Conservation (phyloP, 2,797 vertebrate species). For the Vespertilio murinus region DNA sequence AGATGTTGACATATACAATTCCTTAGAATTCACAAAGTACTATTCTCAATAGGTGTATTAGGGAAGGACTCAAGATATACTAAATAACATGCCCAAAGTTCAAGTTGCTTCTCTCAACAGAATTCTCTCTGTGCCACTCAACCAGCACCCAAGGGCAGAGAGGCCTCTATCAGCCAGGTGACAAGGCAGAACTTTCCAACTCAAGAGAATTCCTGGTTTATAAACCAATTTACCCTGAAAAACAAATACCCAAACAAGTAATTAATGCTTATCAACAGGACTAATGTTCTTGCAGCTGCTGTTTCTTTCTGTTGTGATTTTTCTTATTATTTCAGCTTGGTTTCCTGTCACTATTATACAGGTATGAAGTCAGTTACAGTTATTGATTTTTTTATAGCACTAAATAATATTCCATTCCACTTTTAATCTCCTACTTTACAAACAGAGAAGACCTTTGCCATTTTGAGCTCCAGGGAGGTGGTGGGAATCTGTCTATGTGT, state of each 20-base stretch:
- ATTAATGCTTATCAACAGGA: background rate
- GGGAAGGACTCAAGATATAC: background rate
- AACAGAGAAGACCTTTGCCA: background rate
- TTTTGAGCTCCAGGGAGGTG: background rate
- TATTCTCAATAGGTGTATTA: background rate
- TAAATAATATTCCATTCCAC: background rate
- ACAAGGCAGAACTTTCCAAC: background rate
- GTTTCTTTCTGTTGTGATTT: background rate
- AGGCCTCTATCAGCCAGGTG: background rate
- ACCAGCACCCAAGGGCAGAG: background rate
- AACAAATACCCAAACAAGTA: background rate
- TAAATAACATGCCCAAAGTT: background rate
- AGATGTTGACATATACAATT: background rate
- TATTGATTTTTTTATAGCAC: background rate
- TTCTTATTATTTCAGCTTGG: background rate
- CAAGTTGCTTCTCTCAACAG: background rate
- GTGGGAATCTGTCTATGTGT: background rate
- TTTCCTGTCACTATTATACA: slow-evolving; percentile 13
- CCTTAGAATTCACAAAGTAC: background rate
- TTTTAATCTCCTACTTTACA: background rate
- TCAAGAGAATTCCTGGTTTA: background rate
- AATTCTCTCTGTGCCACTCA: background rate
- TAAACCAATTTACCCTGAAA: background rate
- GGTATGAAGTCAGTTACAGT: background rate
- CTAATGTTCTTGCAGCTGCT: background rate